Percentiles rank a stretch among this genome's conserved stretches.
Evolutionary conservation across 2,888 invertebrate genomes (phyloP).

Genomic region (Exocentrus adspersus): DNA sequence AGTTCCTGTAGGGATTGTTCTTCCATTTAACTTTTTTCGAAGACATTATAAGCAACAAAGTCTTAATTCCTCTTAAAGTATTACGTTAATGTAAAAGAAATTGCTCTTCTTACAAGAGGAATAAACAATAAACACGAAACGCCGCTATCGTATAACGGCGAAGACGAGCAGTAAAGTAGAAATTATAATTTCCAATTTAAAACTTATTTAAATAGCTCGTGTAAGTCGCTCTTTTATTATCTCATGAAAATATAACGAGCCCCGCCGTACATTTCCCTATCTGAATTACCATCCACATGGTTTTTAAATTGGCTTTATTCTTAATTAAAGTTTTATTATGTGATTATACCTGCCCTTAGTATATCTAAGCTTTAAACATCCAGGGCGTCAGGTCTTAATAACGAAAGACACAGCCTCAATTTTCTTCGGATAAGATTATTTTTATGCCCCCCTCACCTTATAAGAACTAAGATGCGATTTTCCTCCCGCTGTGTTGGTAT

Average conservation of each 20-base stretch:
- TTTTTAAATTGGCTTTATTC: slow-evolving; percentile 46
- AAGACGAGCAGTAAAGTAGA: slow-evolving; percentile 40
- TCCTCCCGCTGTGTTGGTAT: slow-evolving; percentile 18
- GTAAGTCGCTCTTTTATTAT: slow-evolving; percentile 41
- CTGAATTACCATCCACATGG: slow-evolving; percentile 43
- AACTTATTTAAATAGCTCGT: slow-evolving; percentile 32
- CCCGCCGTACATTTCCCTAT: slow-evolving; percentile 40
- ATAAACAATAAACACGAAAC: slow-evolving; percentile 10
- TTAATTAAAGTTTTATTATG: slow-evolving; percentile 47
- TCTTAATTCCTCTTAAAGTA: not conserved
- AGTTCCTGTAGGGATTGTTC: too few relatives aligned
- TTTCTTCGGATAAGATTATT: slow-evolving; percentile 36
- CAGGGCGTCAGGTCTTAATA: slow-evolving; percentile 36
- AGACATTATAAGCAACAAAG: not conserved
- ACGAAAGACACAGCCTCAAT: slow-evolving; percentile 30
- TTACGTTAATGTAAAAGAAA: not conserved
- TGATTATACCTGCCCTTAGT: slow-evolving; percentile 43
- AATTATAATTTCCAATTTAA: slow-evolving; percentile 44
- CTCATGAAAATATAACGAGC: slow-evolving; percentile 38
- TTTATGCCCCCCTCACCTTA: slow-evolving; percentile 28
- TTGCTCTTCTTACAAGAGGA: slow-evolving; percentile 12
- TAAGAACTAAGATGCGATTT: slow-evolving; percentile 33
- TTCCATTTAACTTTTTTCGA: too few relatives aligned
- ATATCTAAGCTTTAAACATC: slow-evolving; percentile 35
- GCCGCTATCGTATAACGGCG: slow-evolving; percentile 21